Evolutionary conservation across 2,113 vertebrate genomes (phyloP).

Genomic region (Aythya baeri): DNA sequence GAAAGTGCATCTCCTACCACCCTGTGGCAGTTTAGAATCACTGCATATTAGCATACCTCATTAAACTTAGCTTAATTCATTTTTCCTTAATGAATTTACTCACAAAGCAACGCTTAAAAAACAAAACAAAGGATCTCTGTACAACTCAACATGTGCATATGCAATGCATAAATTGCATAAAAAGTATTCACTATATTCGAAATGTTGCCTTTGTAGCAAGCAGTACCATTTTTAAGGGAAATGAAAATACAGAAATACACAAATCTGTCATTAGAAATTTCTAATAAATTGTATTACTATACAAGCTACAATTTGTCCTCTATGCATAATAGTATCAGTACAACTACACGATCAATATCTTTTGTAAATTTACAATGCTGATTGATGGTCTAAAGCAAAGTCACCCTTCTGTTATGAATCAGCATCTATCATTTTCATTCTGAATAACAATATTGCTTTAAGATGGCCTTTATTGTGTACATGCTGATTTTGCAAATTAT

Average conservation of each 20-base stretch:
- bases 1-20: constrained; percentile 80
- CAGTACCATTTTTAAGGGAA: neutral
- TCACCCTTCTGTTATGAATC: neutral
- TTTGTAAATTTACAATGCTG: neutral
- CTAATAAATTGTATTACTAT: neutral
- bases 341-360: neutral
- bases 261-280: neutral
- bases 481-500: neutral
- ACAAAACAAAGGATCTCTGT: neutral
- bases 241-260: neutral
- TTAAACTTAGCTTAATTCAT: constrained; percentile 68
- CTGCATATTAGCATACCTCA: constrained; percentile 74
- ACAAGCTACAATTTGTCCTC: neutral
- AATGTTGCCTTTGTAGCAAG: neutral
- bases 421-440: neutral
- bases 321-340: neutral
- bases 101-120: neutral
- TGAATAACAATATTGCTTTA: neutral
- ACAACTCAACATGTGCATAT: neutral
- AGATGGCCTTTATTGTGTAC: neutral
- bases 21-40: constrained; percentile 80
- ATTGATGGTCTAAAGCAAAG: neutral
- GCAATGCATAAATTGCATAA: neutral
- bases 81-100: constrained; percentile 31
- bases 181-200: neutral